Base-by-base conservation (phyloP, 2,888 invertebrate genomes). In the Andrena chrysosceles region DNA sequence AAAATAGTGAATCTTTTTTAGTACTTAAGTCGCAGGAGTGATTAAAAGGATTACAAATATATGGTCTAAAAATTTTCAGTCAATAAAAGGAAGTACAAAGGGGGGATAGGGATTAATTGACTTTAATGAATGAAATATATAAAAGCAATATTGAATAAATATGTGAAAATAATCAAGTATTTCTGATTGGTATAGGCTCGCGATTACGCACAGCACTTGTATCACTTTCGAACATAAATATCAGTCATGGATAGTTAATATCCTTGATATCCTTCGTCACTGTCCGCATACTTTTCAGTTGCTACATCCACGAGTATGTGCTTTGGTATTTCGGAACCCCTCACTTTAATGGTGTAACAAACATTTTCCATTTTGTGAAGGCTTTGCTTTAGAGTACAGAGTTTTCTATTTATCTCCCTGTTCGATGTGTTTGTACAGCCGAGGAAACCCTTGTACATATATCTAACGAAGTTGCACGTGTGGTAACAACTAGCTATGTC, bases 311-410 rank as follows among this genome's bases (percentile, higher is more conserved):
- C 95, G 60, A 96, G 93, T 96, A 96, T 96, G 92, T 96, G 95
- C 79, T 96, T 96, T 0, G 97, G 97, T 42, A 97, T 96, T 93
- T 98, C 98, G 0, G 97, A 96, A 0, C 97, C 97, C 33, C 98
- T 95, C 1, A 98, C 96, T 87, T 96, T 96, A 26, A 98, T 95
- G 10, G 97, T 97, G 90, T 97, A 98, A 91, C 97, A 97, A 0
- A 97, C 97, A 84, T 96, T 95, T 93, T 98, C 98, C 90, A 98
- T 97, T 94, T 98, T 98, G 0, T 95, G 89, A 59, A 98, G 95
- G 92, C 97, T 98, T 88, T 96, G 96, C 56, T 96, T 96, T 67
- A 98, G 95, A 0, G 96, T 96, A 54, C 95, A 94, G 66, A 97
- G 94, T 94, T 98, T 98, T 42, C 96, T 95, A 16, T 95, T 94